These are phyloP conservation scores for Calonectris borealis DNA, from an alignment of 2,113 vertebrate genomes.

Conservation along the genomic window DNA sequence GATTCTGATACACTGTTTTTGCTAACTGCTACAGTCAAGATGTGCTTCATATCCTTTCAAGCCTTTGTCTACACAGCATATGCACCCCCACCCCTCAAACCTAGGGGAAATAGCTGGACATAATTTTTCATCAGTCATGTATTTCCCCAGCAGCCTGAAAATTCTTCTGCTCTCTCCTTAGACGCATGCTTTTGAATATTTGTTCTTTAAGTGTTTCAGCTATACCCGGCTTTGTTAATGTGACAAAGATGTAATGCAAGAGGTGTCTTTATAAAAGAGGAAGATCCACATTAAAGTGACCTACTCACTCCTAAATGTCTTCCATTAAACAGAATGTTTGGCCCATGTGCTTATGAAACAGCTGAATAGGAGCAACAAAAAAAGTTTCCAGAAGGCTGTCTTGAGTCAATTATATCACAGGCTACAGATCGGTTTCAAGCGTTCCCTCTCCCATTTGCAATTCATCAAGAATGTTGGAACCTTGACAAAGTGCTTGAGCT, in stretches of 20 bases:
- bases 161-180: neutral
- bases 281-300: neutral
- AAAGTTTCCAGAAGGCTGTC: neutral
- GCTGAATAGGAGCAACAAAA: neutral
- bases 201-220: neutral
- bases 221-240: neutral
- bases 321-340: neutral
- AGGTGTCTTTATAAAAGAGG: neutral
- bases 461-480: neutral
- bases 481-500: neutral
- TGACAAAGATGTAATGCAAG: neutral
- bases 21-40: neutral
- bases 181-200: neutral
- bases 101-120: neutral
- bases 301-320: neutral
- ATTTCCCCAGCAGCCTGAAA: neutral
- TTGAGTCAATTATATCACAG: neutral
- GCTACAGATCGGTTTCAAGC: slow-evolving; percentile 18
- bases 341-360: neutral
- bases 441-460: neutral
- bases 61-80: neutral
- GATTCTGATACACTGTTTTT: rapidly evolving
- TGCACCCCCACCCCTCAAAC: neutral
- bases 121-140: neutral
- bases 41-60: neutral